Percentiles rank a stretch among this genome's conserved stretches.
Conservation (phyloP, 2,888 invertebrate genomes). For the Eupithecia inturbata region DNA sequence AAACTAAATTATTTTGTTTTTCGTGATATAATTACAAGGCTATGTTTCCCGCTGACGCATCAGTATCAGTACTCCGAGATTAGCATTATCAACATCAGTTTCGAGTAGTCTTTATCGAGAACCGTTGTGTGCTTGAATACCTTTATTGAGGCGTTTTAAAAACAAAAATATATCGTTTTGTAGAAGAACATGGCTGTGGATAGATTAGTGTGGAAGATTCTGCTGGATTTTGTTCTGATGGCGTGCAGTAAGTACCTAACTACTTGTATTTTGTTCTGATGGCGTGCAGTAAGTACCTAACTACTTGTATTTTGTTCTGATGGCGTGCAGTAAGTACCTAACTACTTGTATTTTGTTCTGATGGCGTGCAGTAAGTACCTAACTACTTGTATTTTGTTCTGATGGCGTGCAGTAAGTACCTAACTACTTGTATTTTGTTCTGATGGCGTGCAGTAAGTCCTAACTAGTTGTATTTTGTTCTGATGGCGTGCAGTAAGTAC, state of each 20-base stretch:
- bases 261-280: conserved; percentile 48
- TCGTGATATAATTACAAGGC: neutral
- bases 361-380: conserved; percentile 68
- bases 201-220: conserved; percentile 66
- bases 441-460: conserved; percentile 69
- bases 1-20: neutral
- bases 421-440: conserved; percentile 59
- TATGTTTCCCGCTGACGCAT: neutral
- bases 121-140: conserved; percentile 34
- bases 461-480: conserved; percentile 59
- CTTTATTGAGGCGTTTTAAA: conserved; percentile 2
- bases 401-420: conserved; percentile 68
- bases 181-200: conserved; percentile 61
- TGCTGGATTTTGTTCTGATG: conserved; percentile 66
- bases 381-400: conserved; percentile 61
- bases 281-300: conserved; percentile 65
- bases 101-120: conserved; percentile 44
- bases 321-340: conserved; percentile 67
- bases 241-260: conserved; percentile 64
- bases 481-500: conserved; percentile 69
- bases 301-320: conserved; percentile 62
- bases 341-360: conserved; percentile 61
- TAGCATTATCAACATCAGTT: neutral
- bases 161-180: neutral
- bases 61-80: neutral